Conservation (phyloP, 2,113 vertebrate species). For the Irena cyanogastra region DNA sequence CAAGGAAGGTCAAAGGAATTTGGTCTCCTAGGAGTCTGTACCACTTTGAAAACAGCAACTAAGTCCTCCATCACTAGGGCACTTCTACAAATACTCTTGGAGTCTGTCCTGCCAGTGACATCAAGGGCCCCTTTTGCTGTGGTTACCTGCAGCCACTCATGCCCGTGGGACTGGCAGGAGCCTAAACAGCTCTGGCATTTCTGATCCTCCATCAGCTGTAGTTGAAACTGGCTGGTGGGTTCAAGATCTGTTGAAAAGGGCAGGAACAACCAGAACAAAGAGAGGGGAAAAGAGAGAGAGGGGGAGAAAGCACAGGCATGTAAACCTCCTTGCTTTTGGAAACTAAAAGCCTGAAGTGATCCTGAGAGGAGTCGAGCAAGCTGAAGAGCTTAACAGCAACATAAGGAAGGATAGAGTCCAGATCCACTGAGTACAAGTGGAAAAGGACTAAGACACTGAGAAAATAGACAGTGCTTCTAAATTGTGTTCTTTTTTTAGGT, state of each 20-base stretch:
- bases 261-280: background rate
- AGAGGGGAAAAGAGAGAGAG: background rate
- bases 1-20: conserved; percentile 41
- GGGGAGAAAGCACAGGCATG: background rate
- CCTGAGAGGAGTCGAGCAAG: background rate
- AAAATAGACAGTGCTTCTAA: background rate
- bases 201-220: background rate
- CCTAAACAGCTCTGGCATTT: background rate
- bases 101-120: background rate
- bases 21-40: conserved; percentile 19
- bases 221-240: background rate
- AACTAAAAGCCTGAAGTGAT: background rate
- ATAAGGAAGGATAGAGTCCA: background rate
- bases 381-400: background rate
- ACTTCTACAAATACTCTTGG: background rate
- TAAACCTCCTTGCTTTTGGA: background rate
- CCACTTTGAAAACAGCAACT: conserved; percentile 3
- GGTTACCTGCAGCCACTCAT: background rate
- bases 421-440: background rate
- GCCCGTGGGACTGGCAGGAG: background rate
- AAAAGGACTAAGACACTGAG: background rate
- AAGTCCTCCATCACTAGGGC: background rate
- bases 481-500: rapidly evolving
- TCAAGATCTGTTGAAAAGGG: background rate
- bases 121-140: background rate